Percentiles rank a stretch among this genome's conserved stretches.
Conservation (phyloP, 2,797 vertebrate genomes). For the Diceros bicornis region DNA sequence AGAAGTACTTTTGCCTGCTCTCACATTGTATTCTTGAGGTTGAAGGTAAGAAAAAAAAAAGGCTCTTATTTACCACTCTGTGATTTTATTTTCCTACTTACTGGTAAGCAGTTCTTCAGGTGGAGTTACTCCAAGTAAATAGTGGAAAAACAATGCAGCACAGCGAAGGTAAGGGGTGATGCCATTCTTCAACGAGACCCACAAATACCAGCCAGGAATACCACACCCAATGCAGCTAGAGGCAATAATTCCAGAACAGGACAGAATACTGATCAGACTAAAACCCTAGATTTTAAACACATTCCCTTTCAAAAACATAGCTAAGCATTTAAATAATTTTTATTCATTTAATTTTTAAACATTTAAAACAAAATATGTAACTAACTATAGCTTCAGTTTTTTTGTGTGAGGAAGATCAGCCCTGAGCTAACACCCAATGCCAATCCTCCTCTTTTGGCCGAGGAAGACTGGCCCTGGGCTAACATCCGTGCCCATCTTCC, state of each 20-base stretch:
- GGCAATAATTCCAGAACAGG: conserved; percentile 76
- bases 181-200: conserved; percentile 93
- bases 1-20: background rate
- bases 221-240: conserved; percentile 89
- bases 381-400: background rate
- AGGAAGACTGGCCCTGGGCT: no score
- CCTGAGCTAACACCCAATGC: no score
- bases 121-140: conserved; percentile 96
- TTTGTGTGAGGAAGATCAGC: background rate
- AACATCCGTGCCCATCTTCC: no score
- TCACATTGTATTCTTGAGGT: background rate
- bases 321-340: conserved; percentile 13
- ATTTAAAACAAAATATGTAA: conserved; percentile 62
- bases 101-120: conserved; percentile 94
- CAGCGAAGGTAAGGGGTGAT: conserved; percentile 96
- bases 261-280: conserved; percentile 52
- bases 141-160: conserved; percentile 96
- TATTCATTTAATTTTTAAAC: conserved; percentile 62
- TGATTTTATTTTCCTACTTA: conserved; percentile 83
- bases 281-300: conserved; percentile 39
- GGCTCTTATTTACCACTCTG: background rate
- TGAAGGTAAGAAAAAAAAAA: conserved; percentile 43
- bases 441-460: no score
- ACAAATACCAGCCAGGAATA: conserved; percentile 93
- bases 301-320: conserved; percentile 1